A percentile compares a stretch with the other conserved stretches of the same genome.
Conservation (phyloP, 1,140 invertebrate species). For the Drosophila ficusphila region DNA sequence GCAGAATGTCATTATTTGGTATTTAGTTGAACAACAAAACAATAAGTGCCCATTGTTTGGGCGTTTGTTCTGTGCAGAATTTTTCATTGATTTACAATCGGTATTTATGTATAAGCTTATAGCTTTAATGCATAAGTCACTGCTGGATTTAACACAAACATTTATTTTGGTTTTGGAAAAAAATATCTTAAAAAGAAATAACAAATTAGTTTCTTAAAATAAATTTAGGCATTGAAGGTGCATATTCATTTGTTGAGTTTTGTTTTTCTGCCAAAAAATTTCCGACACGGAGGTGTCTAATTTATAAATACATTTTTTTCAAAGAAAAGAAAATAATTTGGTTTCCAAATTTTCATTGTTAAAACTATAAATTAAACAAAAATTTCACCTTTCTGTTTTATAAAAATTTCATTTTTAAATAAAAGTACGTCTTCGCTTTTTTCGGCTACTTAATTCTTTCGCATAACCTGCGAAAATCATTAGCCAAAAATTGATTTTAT, state of each 20-base stretch:
- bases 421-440: neutral
- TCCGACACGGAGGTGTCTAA: no score
- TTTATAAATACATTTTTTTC: no score
- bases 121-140: neutral
- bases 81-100: neutral
- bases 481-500: conserved; percentile 13
- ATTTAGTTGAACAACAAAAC: conserved; percentile 18
- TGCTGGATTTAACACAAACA: neutral
- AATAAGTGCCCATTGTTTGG: conserved; percentile 13
- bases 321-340: no score
- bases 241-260: no score
- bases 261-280: no score
- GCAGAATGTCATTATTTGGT: conserved; percentile 33
- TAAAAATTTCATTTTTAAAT: no score
- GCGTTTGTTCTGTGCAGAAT: conserved; percentile 16
- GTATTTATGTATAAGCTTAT: neutral
- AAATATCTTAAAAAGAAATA: neutral
- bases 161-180: neutral
- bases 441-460: conserved; percentile 28
- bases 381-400: no score
- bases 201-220: neutral
- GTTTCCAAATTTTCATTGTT: no score
- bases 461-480: conserved; percentile 28
- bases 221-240: no score
- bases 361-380: no score